phyloP scores from a whole-genome alignment of 2,113 vertebrate species.

The Apaloderma vittatum region DNA sequence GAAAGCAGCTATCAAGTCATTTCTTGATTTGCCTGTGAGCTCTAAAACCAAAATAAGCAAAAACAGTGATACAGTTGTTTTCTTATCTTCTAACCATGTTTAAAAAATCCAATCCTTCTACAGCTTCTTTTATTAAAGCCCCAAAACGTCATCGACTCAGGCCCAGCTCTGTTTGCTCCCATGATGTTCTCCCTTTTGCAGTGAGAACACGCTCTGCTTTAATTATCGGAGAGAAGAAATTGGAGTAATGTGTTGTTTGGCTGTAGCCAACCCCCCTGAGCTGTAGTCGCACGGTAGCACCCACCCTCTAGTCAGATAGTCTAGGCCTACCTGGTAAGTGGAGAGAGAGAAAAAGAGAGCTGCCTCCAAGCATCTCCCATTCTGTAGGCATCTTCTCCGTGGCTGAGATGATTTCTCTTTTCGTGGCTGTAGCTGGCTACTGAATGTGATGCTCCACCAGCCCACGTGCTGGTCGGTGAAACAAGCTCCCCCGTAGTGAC shows the following conservation, averaged over 20 bases:
- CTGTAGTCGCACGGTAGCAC: neutral
- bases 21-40: neutral
- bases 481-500: neutral
- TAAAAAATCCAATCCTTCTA: neutral
- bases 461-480: neutral
- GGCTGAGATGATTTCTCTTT: neutral
- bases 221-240: neutral
- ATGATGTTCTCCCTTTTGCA: neutral
- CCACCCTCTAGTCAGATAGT: neutral
- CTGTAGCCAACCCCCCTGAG: neutral
- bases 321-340: neutral
- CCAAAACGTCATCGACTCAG: accelerated
- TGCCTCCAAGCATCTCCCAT: neutral
- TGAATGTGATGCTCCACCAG: neutral
- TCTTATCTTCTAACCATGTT: neutral
- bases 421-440: neutral
- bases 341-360: neutral
- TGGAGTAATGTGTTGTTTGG: neutral
- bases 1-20: neutral
- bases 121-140: neutral
- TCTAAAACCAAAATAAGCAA: neutral
- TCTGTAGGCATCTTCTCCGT: neutral
- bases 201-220: neutral
- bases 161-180: neutral
- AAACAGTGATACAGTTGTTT: neutral